These are phyloP conservation scores for Myotis pilosus DNA, from an alignment of 2,797 vertebrate species.

Conservation along the genomic window DNA sequence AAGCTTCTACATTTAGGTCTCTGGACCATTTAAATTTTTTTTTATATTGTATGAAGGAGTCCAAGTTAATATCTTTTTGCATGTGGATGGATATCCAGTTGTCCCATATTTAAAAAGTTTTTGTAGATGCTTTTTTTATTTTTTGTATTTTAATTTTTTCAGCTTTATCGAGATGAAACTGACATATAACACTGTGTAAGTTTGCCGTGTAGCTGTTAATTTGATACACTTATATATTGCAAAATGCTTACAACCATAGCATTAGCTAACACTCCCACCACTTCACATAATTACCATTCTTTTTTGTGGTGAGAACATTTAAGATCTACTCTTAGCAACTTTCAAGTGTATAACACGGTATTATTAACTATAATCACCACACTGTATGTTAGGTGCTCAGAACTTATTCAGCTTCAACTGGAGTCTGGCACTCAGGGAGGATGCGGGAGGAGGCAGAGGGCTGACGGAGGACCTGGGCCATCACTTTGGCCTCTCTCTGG, in stretches of 20 bases:
- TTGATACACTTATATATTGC: neutral
- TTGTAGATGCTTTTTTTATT: neutral
- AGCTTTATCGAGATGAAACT: neutral
- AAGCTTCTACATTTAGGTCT: neutral
- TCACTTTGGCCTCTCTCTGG: neutral
- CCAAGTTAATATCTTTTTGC: neutral
- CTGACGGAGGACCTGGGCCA: neutral
- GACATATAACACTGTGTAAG: neutral
- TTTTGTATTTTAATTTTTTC: neutral
- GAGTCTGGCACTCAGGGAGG: neutral
- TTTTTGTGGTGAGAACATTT: neutral
- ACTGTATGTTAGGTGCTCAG: neutral
- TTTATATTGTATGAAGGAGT: neutral
- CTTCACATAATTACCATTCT: neutral
- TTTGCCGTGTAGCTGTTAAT: neutral
- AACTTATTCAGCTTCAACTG: neutral
- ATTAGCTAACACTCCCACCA: neutral
- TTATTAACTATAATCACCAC: neutral
- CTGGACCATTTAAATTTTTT: neutral
- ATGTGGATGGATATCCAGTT: neutral
- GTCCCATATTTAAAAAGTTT: neutral
- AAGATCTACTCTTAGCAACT: neutral
- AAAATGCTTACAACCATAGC: neutral
- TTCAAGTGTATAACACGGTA: neutral
- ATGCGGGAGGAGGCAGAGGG: neutral